Conservation (phyloP, 2,797 vertebrate species). For the Forpus xanthops region DNA sequence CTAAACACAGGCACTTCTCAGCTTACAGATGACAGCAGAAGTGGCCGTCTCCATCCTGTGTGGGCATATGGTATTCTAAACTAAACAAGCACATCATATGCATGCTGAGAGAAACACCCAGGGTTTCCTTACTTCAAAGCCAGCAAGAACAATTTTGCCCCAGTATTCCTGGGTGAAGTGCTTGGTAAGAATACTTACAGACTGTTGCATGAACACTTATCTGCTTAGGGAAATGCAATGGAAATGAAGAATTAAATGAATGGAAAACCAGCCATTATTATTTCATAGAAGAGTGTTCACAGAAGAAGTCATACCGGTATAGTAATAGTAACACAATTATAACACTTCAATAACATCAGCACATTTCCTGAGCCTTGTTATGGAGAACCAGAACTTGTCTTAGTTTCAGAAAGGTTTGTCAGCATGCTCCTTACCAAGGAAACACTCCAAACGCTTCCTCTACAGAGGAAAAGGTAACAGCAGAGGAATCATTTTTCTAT, state of each 20-base stretch:
- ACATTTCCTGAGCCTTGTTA: neutral
- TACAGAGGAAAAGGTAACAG: neutral
- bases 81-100: neutral
- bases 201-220: neutral
- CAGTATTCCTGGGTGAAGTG: neutral
- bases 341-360: neutral
- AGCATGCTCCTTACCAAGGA: neutral
- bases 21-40: neutral
- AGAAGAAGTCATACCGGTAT: slow-evolving; percentile 7
- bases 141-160: neutral
- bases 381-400: neutral
- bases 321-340: neutral
- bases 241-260: slow-evolving; percentile 22
- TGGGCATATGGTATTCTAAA: neutral
- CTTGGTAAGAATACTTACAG: neutral
- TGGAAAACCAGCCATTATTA: slow-evolving; percentile 12
- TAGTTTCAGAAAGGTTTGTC: slow-evolving; percentile 19
- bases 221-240: slow-evolving; percentile 24
- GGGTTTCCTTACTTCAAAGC: neutral
- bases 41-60: neutral
- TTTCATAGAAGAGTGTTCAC: neutral
- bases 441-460: neutral
- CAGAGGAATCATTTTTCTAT: neutral
- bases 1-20: neutral
- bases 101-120: neutral